Evolutionary conservation across 1,140 invertebrate species (phyloP).

Genomic region (Microplitis mediator): DNA sequence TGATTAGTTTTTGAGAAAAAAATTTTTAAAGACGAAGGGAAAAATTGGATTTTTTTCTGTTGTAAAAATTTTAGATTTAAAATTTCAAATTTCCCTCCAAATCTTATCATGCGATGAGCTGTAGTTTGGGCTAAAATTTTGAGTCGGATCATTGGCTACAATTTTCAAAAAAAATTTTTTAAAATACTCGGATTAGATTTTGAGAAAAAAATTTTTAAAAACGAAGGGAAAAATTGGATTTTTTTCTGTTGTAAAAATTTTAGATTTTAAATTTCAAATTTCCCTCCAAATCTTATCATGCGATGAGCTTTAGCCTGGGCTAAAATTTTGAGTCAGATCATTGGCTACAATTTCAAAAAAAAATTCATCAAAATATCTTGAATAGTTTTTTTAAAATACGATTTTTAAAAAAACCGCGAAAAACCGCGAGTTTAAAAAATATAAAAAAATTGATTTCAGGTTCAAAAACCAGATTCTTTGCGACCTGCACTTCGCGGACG

Average conservation of each 20-base stretch:
- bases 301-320: no score
- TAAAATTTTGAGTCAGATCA: background rate
- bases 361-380: background rate
- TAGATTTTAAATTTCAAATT: background rate
- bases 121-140: no score
- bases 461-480: conserved; percentile 87
- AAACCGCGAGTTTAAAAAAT: background rate
- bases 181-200: no score
- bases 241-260: background rate
- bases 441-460: conserved; percentile 43
- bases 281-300: no score
- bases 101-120: no score
- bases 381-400: no score
- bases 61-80: background rate
- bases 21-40: no score
- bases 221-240: no score
- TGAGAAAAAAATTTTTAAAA: no score
- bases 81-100: background rate
- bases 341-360: background rate
- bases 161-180: background rate
- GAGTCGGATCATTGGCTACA: background rate
- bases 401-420: no score
- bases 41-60: no score
- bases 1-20: no score
- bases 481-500: conserved; percentile 90